Base-by-base conservation (phyloP, 1,140 invertebrate genomes). In the Batillaria attramentaria region DNA sequence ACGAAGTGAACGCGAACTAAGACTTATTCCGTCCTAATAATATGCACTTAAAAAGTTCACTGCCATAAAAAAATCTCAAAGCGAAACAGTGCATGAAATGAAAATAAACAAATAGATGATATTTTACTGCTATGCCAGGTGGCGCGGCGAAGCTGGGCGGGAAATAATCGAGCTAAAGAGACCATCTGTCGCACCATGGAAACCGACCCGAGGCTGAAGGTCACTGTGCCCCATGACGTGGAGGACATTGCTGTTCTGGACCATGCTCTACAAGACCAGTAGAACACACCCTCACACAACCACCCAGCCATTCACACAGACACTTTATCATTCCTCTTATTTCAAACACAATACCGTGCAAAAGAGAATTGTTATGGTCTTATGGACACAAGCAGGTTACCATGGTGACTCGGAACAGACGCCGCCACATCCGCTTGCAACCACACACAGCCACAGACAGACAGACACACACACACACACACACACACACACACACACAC, bases 171-270 rank as follows among this genome's bases (percentile, higher is more conserved):
- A 82, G 93, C 93, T 28, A 81, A 90, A 69, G 88, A 91, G 68
- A 92, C 93, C 2, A 93, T 93, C 35, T 79, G 86, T 66, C 85
- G 89, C 70, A 91, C 92, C 3, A 93, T 94, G 93, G 79, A 91
- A n/a, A 81, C 83, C 24, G 89, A 93, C 80, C 84, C 86, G 6
- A 82, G 85, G 20, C 86, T 94, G 8, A 89, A 91, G 84, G 90
- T 74, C 0, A 60, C 50, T 43, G 3, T 74, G 33, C 72, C 72
- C 13, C 46, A 74, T 35, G 46, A 28, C 13, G 72, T 74, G 72
- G 28, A 57, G 33, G 72, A 74, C 72, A 35, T 57, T 10, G 54
- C 24, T 35, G 28, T 74, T 2, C 43, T 74, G 16, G 28, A 74
- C 20, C 46, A 33, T 4, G 72, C 72, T 2, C 50, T 74, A 8